phyloP scores from a whole-genome alignment of 2,888 invertebrate species.

The Oscheius onirici region DNA sequence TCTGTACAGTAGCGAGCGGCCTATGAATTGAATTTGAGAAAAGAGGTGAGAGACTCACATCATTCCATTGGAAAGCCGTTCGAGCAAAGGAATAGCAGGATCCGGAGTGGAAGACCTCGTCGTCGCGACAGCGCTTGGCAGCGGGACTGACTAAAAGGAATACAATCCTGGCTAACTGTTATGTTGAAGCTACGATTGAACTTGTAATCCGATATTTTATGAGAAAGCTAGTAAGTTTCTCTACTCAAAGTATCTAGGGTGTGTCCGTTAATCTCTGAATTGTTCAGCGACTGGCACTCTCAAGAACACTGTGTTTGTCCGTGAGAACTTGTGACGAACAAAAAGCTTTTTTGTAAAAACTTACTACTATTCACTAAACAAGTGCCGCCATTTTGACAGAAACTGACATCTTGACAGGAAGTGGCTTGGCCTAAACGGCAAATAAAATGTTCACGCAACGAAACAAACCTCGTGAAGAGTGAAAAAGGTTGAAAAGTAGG shows the following conservation, averaged over 20 bases:
- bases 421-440: background rate
- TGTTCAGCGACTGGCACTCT: no score
- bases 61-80: slow-evolving; percentile 26
- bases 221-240: background rate
- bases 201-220: background rate
- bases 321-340: slow-evolving; percentile 6
- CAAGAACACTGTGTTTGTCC: background rate
- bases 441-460: background rate
- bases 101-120: slow-evolving; percentile 24
- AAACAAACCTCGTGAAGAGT: background rate
- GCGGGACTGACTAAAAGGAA: slow-evolving; percentile 24
- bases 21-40: background rate
- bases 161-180: no score
- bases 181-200: no score
- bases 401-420: background rate
- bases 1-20: slow-evolving; percentile 28
- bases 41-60: background rate
- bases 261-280: background rate
- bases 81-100: slow-evolving; percentile 20
- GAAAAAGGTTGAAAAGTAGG: background rate
- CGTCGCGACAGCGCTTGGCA: slow-evolving; percentile 11
- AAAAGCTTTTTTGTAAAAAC: slow-evolving; percentile 6
- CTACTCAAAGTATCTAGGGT: background rate
- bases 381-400: slow-evolving; percentile 31
- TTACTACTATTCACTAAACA: slow-evolving; percentile 25